Evolutionary conservation across 1,140 invertebrate species (phyloP).

Genomic region (Anthonomus grandis): DNA sequence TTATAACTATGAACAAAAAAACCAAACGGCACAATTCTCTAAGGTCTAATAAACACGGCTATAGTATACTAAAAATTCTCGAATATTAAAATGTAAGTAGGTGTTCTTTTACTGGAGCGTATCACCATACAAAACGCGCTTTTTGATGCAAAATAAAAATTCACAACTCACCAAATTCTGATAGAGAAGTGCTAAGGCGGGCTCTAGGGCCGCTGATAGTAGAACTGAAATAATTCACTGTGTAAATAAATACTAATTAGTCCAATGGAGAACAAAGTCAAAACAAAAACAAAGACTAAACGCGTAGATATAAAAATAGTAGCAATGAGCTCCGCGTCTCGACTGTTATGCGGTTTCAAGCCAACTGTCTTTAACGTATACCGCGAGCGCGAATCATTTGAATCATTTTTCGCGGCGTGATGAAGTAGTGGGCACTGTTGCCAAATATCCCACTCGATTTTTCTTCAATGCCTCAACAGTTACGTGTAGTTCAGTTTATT

Average conservation of each 20-base stretch:
- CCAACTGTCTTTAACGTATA: conserved; percentile 18
- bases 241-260: conserved; percentile 9
- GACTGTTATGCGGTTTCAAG: background rate
- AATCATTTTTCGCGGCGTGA: conserved; percentile 16
- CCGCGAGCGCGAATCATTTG: conserved; percentile 19
- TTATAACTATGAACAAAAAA: too few species aligned
- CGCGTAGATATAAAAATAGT: conserved; percentile 7
- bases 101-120: conserved; percentile 23
- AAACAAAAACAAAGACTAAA: conserved; percentile 23
- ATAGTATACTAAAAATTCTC: conserved; percentile 8
- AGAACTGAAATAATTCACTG: conserved; percentile 15
- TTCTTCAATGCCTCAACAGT: too few species aligned
- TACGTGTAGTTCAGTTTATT: too few species aligned
- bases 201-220: conserved; percentile 5
- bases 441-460: conserved; percentile 6
- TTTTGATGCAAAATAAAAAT: conserved; percentile 2
- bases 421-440: conserved; percentile 22
- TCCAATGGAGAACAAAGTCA: conserved; percentile 9
- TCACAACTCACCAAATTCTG: conserved; percentile 22
- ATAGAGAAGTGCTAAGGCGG: conserved; percentile 9
- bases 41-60: conserved; percentile 14
- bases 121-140: conserved; percentile 3
- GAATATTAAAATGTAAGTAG: conserved; percentile 18
- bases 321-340: conserved; percentile 2
- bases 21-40: conserved; percentile 13